Evolutionary conservation across 2,113 vertebrate genomes (phyloP).

Genomic region (Podarcis raffonei): DNA sequence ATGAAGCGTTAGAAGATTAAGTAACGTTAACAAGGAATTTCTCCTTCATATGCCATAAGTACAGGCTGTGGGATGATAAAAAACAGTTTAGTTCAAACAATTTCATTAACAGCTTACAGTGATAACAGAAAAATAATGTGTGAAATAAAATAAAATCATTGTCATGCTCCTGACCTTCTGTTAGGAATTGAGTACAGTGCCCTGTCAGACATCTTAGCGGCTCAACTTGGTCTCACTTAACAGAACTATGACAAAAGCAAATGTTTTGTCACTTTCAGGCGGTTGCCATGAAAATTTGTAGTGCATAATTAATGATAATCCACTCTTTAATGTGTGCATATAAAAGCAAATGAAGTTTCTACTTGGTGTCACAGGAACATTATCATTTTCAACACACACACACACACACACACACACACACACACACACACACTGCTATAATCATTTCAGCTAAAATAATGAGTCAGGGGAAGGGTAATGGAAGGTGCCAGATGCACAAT

Average conservation of each 20-base stretch:
- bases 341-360: constrained; percentile 68
- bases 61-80: constrained; percentile 69
- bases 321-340: constrained; percentile 72
- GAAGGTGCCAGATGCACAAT: constrained; percentile 71
- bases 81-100: constrained; percentile 75
- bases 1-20: constrained; percentile 59
- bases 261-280: constrained; percentile 79
- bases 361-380: constrained; percentile 66
- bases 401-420: not conserved
- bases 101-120: constrained; percentile 75
- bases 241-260: constrained; percentile 81
- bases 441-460: constrained; percentile 68
- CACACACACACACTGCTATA: constrained; percentile 54
- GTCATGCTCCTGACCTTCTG: constrained; percentile 71
- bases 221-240: constrained; percentile 76
- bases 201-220: constrained; percentile 73
- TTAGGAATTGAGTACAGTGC: constrained; percentile 75
- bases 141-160: constrained; percentile 73
- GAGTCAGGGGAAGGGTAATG: constrained; percentile 63
- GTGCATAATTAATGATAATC: constrained; percentile 80
- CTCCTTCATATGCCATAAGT: constrained; percentile 72
- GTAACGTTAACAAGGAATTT: constrained; percentile 67
- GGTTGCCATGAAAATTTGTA: constrained; percentile 75
- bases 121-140: constrained; percentile 71
- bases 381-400: constrained; percentile 55